Evolutionary conservation across 1,140 invertebrate genomes (phyloP).

Genomic region (Physella acuta): DNA sequence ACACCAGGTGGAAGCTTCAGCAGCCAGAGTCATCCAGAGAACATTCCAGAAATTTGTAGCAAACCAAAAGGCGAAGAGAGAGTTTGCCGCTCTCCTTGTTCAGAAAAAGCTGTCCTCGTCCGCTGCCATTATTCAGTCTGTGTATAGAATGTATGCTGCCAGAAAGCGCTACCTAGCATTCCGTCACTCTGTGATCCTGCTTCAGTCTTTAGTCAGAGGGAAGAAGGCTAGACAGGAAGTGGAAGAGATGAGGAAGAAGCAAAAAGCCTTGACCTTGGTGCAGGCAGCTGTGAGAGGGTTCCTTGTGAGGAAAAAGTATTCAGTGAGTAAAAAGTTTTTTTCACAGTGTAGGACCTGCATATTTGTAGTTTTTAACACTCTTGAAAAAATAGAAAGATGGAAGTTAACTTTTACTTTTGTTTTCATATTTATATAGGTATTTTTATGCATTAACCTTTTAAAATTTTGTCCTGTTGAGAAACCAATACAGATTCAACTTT

Average conservation of each 20-base stretch:
- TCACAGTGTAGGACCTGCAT: no score
- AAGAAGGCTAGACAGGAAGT: slow-evolving; percentile 22
- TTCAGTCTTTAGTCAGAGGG: slow-evolving; percentile 29
- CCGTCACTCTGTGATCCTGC: slow-evolving; percentile 22
- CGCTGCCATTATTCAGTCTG: slow-evolving; percentile 30
- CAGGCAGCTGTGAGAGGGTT: slow-evolving; percentile 34
- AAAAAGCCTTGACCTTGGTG: slow-evolving; percentile 29
- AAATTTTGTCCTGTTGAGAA: no score
- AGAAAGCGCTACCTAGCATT: slow-evolving; percentile 13
- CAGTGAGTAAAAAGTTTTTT: slow-evolving; percentile 20
- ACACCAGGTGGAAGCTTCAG: slow-evolving; percentile 20
- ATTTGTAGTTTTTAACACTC: no score
- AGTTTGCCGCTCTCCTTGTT: slow-evolving; percentile 17
- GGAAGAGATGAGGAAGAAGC: slow-evolving; percentile 8
- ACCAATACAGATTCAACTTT: no score
- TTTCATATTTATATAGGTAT: no score
- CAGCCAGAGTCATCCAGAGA: slow-evolving; percentile 39
- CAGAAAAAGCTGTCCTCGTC: slow-evolving; percentile 9
- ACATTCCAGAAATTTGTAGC: slow-evolving; percentile 26
- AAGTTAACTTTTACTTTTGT: no score
- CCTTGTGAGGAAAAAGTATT: slow-evolving; percentile 2
- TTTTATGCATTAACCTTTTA: no score
- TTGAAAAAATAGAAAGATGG: no score
- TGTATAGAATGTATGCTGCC: slow-evolving; percentile 10
- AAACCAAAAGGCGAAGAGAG: neutral